These are phyloP conservation scores for Taeniopygia guttata DNA, from an alignment of 2,797 vertebrate genomes.

Conservation along the genomic window DNA sequence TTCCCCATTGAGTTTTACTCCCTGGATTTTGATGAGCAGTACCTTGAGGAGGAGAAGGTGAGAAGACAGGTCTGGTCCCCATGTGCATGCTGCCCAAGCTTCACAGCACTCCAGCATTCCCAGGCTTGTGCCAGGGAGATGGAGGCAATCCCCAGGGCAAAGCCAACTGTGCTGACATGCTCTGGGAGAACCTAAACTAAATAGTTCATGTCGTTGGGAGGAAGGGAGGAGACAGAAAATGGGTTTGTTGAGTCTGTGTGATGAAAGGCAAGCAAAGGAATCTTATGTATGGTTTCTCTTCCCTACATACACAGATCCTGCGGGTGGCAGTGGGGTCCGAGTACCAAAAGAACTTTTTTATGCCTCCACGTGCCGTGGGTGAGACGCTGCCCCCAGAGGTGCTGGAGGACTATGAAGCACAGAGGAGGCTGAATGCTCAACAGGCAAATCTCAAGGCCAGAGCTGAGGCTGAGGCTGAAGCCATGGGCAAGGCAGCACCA, in stretches of 20 bases:
- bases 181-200: background rate
- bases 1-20: constrained; percentile 92
- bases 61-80: background rate
- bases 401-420: too few relatives aligned
- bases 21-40: constrained; percentile 86
- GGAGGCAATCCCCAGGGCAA: background rate
- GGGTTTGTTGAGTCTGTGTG: background rate
- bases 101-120: background rate
- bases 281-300: background rate
- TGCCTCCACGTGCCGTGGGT: constrained; percentile 82
- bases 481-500: too few relatives aligned
- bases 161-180: background rate
- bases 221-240: background rate
- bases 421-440: too few relatives aligned
- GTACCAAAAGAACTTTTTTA: constrained; percentile 72
- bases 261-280: background rate
- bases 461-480: too few relatives aligned
- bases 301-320: constrained; percentile 74
- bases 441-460: too few relatives aligned
- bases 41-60: constrained; percentile 88
- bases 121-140: background rate
- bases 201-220: background rate
- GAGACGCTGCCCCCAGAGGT: constrained; percentile 53
- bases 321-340: constrained; percentile 75
- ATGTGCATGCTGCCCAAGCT: rapidly evolving